These are phyloP conservation scores for Mythimna vitellina DNA, from an alignment of 2,888 invertebrate species.

Conservation along the genomic window DNA sequence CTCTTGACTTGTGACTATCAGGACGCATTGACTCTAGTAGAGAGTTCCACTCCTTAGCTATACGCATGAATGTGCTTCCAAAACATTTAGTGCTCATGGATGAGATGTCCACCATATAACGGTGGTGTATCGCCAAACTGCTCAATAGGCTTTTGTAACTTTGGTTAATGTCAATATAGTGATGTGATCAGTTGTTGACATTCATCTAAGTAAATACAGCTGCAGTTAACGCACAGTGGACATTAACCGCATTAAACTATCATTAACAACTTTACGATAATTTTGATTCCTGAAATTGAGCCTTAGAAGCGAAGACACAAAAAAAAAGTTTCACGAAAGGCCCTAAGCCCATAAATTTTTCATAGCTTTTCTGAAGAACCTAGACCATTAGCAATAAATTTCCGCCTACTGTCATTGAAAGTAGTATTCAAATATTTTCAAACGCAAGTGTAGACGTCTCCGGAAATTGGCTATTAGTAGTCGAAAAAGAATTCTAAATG, in stretches of 20 bases:
- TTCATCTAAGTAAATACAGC: background rate
- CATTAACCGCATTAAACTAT: too few species aligned
- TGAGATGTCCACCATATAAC: too few species aligned
- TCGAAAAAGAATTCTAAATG: constrained; percentile 19
- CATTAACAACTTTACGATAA: background rate
- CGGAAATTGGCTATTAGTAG: constrained; percentile 42
- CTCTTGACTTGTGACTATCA: too few species aligned
- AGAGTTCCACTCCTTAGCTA: too few species aligned
- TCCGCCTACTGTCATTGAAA: background rate
- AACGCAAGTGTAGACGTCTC: constrained; percentile 20
- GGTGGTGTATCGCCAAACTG: too few species aligned
- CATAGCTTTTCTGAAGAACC: background rate
- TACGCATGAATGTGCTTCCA: too few species aligned
- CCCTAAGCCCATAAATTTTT: background rate
- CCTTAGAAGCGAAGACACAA: background rate
- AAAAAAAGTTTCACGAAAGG: background rate
- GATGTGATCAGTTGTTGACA: background rate
- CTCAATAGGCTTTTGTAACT: background rate
- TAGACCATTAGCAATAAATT: background rate
- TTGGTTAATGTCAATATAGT: background rate
- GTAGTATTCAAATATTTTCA: constrained; percentile 20
- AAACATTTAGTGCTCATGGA: too few species aligned
- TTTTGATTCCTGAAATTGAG: background rate
- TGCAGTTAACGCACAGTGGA: too few species aligned
- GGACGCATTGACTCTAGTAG: too few species aligned